Evolutionary conservation across 1,140 invertebrate species (phyloP).

Genomic region (Philaenus spumarius): DNA sequence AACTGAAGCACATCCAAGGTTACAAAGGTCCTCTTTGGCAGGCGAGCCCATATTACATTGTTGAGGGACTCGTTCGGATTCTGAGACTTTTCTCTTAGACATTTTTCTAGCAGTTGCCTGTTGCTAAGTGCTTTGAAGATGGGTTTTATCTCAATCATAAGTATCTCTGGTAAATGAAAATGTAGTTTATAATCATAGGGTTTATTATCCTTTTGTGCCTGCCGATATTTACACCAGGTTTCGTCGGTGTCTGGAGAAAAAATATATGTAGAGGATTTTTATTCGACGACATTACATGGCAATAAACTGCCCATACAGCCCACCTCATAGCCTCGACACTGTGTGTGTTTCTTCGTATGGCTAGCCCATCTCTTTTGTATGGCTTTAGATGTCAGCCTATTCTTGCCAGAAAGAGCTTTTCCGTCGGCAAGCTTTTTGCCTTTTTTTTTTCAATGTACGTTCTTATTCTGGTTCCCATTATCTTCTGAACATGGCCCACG

Average conservation of each 20-base stretch:
- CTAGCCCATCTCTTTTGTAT: slow-evolving; percentile 6
- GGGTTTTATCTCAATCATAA: slow-evolving; percentile 21
- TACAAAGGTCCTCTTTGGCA: slow-evolving; percentile 17
- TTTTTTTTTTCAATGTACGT: background rate
- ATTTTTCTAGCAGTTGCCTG: slow-evolving; percentile 17
- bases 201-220: slow-evolving; percentile 23
- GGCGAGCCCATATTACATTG: too few species aligned
- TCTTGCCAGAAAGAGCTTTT: slow-evolving; percentile 14
- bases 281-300: slow-evolving; percentile 2
- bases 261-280: slow-evolving; percentile 17
- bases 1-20: slow-evolving; percentile 22
- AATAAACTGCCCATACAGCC: slow-evolving; percentile 18
- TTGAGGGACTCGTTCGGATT: too few species aligned
- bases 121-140: slow-evolving; percentile 22
- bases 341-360: slow-evolving; percentile 10
- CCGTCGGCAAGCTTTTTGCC: slow-evolving; percentile 5
- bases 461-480: slow-evolving; percentile 19
- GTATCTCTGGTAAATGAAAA: slow-evolving; percentile 3
- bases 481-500: too few species aligned
- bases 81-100: slow-evolving; percentile 23
- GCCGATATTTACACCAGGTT: slow-evolving; percentile 33
- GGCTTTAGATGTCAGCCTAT: slow-evolving; percentile 16
- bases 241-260: slow-evolving; percentile 30
- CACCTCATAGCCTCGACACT: slow-evolving; percentile 14
- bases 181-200: slow-evolving; percentile 11